Conservation (phyloP, 2,113 vertebrate species). For the Tachuris rubrigastra region DNA sequence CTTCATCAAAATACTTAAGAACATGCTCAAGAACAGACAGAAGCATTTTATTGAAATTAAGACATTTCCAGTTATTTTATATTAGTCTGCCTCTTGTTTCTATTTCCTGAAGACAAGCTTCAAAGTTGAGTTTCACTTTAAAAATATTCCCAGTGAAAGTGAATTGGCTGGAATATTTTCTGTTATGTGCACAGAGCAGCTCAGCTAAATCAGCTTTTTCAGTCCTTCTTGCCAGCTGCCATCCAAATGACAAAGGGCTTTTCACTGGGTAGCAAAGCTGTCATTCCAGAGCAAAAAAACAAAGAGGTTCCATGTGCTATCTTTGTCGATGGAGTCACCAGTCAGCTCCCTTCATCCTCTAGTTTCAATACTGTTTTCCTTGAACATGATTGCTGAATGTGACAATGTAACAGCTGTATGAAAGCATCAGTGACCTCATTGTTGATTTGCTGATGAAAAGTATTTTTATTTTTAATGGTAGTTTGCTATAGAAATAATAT, state of each 20-base stretch:
- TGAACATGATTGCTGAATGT: neutral
- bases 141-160: neutral
- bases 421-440: neutral
- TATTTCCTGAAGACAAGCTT: neutral
- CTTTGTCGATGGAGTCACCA: accelerated
- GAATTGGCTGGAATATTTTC: neutral
- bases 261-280: neutral
- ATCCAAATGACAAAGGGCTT: neutral
- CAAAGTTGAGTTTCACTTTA: neutral
- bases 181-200: neutral
- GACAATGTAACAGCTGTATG: neutral
- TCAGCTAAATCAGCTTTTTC: neutral
- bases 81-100: neutral
- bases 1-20: neutral
- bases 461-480: neutral
- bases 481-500: neutral
- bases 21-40: neutral
- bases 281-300: neutral
- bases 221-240: neutral
- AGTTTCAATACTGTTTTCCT: neutral
- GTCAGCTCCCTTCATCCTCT: neutral
- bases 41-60: neutral
- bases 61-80: neutral
- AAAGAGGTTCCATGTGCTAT: neutral
- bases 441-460: neutral